Percentiles rank a stretch among this genome's conserved stretches.
Conservation (phyloP, 2,888 invertebrate genomes). For the Nephrotoma flavescens region DNA sequence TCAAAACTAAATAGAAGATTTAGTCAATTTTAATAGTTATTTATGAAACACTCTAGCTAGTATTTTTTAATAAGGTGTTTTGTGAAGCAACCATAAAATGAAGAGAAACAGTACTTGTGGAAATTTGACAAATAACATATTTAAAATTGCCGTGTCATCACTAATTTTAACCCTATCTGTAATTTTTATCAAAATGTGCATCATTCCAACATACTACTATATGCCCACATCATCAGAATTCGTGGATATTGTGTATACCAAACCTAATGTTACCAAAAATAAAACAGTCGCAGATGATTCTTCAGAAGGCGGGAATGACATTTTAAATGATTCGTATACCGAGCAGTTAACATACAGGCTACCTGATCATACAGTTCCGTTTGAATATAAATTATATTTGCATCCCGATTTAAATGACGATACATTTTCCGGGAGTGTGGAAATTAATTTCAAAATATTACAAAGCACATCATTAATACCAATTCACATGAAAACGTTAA, state of each 20-base stretch:
- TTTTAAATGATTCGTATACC: conserved; percentile 8
- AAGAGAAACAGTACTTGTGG: neutral
- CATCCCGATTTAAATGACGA: conserved; percentile 45
- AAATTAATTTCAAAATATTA: conserved; percentile 34
- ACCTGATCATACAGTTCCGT: conserved; percentile 41
- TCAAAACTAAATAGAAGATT: no score
- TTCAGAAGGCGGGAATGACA: neutral
- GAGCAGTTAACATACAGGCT: conserved; percentile 36
- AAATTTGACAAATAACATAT: neutral
- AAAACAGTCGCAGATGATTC: neutral
- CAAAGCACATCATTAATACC: conserved; percentile 33
- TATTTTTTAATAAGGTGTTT: neutral
- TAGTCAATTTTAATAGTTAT: no score
- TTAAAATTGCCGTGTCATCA: neutral
- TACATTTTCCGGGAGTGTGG: conserved; percentile 41
- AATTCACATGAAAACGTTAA: conserved; percentile 35
- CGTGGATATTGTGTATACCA: neutral
- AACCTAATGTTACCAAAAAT: neutral
- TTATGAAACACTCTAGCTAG: no score
- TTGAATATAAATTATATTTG: conserved; percentile 46
- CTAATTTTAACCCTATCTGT: neutral
- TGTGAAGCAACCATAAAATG: neutral
- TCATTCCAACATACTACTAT: neutral
- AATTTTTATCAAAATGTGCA: neutral
- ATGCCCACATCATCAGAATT: neutral